A percentile compares a stretch with the other conserved stretches of the same genome.
Evolutionary conservation across 1,140 invertebrate species (phyloP).

Genomic region (Phocides pigmalion): DNA sequence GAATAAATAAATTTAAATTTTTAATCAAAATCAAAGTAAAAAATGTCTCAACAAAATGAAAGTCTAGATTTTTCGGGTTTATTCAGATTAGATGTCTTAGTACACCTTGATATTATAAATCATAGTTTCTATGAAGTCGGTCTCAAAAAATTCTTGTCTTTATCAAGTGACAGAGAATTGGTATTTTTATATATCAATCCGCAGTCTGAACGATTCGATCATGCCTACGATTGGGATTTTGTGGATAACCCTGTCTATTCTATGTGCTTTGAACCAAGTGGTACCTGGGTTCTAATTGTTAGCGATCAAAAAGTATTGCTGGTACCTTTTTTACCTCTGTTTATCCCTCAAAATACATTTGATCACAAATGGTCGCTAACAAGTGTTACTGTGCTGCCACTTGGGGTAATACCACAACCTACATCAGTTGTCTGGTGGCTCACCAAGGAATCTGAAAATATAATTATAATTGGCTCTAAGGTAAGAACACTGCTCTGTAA

Average conservation of each 20-base stretch:
- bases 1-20: no score
- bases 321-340: constrained; percentile 70
- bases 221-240: constrained; percentile 76
- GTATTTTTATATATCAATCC: constrained; percentile 72
- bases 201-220: constrained; percentile 62
- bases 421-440: constrained; percentile 76
- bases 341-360: constrained; percentile 70
- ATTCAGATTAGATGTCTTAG: constrained; percentile 74
- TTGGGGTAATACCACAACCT: constrained; percentile 57
- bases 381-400: constrained; percentile 70
- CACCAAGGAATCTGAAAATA: constrained; percentile 75
- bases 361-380: constrained; percentile 75
- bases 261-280: constrained; percentile 78
- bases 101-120: constrained; percentile 65
- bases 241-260: constrained; percentile 73
- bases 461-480: constrained; percentile 73
- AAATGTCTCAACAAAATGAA: constrained; percentile 56
- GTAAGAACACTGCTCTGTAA: constrained; percentile 43
- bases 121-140: constrained; percentile 77
- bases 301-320: constrained; percentile 73
- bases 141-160: constrained; percentile 68
- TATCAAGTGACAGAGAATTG: constrained; percentile 72
- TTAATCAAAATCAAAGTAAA: constrained; percentile 10
- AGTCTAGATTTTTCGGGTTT: constrained; percentile 56
- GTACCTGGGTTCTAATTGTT: constrained; percentile 74